phyloP scores from a whole-genome alignment of 2,797 vertebrate species.

The Protosalanx chinensis region DNA sequence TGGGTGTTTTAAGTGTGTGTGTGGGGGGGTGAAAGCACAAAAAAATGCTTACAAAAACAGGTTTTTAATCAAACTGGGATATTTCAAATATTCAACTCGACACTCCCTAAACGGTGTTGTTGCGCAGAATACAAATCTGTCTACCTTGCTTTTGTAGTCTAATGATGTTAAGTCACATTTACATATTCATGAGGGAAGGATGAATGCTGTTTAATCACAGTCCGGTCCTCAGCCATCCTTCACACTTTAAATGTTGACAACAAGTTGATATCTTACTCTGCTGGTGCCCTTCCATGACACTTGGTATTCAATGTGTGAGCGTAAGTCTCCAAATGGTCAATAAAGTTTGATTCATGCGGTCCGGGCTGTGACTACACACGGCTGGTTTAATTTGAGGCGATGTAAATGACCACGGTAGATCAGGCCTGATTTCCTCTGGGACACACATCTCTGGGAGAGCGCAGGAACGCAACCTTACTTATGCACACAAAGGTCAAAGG shows the following conservation, averaged over 20 bases:
- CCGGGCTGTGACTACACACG: slow-evolving; percentile 48
- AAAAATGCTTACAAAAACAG: slow-evolving; percentile 7
- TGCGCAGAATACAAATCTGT: slow-evolving; percentile 26
- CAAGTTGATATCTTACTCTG: slow-evolving; percentile 29
- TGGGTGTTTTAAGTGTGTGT: neutral
- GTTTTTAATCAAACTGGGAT: neutral
- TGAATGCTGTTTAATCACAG: slow-evolving; percentile 46
- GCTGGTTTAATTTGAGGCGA: slow-evolving; percentile 63
- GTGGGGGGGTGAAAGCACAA: neutral
- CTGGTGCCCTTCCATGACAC: slow-evolving; percentile 52
- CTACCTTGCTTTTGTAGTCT: slow-evolving; percentile 35
- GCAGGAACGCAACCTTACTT: slow-evolving; percentile 42
- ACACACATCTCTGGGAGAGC: slow-evolving; percentile 25
- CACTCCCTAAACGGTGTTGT: slow-evolving; percentile 30
- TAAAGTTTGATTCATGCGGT: slow-evolving; percentile 69
- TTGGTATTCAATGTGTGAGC: slow-evolving; percentile 65
- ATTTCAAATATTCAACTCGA: neutral
- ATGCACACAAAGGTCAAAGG: slow-evolving; percentile 59
- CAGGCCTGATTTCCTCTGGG: slow-evolving; percentile 69
- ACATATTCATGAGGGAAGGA: slow-evolving; percentile 60
- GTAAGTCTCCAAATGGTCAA: slow-evolving; percentile 66
- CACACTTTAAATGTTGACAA: slow-evolving; percentile 42
- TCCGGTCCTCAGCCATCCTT: slow-evolving; percentile 26
- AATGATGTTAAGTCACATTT: slow-evolving; percentile 40
- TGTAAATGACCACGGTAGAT: slow-evolving; percentile 68